Evolutionary conservation across 1,140 invertebrate species (phyloP), one percentile per base, ranked within the genome.

Genomic region (Drosophila asahinai): DNA sequence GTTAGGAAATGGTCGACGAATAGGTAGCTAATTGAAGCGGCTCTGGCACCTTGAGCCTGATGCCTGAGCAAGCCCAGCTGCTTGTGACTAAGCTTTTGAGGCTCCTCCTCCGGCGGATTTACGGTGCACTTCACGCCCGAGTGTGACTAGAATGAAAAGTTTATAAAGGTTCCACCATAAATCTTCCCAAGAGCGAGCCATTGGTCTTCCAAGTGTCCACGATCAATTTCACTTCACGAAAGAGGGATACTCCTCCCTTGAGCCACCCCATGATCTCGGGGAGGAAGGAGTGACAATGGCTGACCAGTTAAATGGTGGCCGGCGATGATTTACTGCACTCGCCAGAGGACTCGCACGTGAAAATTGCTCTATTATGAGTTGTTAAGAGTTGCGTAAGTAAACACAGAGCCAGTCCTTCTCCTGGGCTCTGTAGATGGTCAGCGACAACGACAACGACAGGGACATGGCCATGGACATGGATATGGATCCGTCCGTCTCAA

Each of bases 311-410:
- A 72, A 73, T 80, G 82, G 64, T 78, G 75, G 61, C 11, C 22
- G 38, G 64, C 59, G 79, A 80, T 86, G 86, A 87, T 90, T 89
- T 89, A 89, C 86, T 81, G 68, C 33, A 61, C 70, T 22, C 57
- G 45, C 40, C 58, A n/a, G 54, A 90, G 81, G 87, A 67, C 80
- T 86, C 54, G 54, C 54, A 91, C 89, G 89, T 91, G 89, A 92
- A 92, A 92, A 92, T 92, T 92, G 91, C 90, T 92, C 91, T 92
- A 92, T 92, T 92, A 92, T 92, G 90, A 86, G 90, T 90, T 92
- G 90, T 92, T 92, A 92, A 92, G 80, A 91, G 84, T 73, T 86
- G 65, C 66, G 73, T 90, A 77, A 89, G 86, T 90, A 89, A 89
- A 89, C 86, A 89, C 57, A 63, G 67, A 70, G 74, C 81, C 19